Percentiles rank a stretch among this genome's conserved stretches.
Conservation (phyloP, 2,797 vertebrate species). For the Trematocara caparti region DNA sequence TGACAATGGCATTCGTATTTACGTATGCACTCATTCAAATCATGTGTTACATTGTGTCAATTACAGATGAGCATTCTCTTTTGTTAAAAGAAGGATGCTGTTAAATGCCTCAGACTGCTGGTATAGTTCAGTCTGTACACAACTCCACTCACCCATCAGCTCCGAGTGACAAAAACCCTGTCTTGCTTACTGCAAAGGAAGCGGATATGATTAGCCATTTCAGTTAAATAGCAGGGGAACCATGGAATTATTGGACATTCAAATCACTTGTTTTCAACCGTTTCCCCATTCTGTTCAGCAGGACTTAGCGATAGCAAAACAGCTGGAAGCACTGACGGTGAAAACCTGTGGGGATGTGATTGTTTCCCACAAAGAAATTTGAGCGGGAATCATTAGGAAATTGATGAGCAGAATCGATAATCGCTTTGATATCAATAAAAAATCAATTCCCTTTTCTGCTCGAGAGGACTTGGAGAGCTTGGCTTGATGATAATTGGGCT, state of each 20-base stretch:
- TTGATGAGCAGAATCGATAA: neutral
- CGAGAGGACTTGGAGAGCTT: neutral
- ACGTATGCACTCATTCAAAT: neutral
- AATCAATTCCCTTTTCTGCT: neutral
- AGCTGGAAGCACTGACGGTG: neutral
- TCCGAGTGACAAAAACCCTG: neutral
- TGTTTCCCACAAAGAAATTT: neutral
- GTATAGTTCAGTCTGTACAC: neutral
- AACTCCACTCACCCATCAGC: neutral
- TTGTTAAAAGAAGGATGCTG: neutral
- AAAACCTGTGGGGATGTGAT: neutral
- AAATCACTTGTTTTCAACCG: neutral
- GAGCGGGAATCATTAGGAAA: neutral
- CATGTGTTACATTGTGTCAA: neutral
- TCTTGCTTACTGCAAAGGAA: neutral
- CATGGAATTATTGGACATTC: neutral
- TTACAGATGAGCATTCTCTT: neutral
- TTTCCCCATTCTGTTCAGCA: neutral
- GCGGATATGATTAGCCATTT: neutral
- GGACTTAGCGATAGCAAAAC: neutral
- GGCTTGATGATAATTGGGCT: slow-evolving; percentile 45
- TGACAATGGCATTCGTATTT: neutral
- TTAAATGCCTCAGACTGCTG: neutral
- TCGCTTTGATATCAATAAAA: neutral
- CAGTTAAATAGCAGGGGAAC: neutral